These are phyloP conservation scores for Dryadula phaetusa DNA, from an alignment of 2,888 invertebrate species.

Conservation along the genomic window DNA sequence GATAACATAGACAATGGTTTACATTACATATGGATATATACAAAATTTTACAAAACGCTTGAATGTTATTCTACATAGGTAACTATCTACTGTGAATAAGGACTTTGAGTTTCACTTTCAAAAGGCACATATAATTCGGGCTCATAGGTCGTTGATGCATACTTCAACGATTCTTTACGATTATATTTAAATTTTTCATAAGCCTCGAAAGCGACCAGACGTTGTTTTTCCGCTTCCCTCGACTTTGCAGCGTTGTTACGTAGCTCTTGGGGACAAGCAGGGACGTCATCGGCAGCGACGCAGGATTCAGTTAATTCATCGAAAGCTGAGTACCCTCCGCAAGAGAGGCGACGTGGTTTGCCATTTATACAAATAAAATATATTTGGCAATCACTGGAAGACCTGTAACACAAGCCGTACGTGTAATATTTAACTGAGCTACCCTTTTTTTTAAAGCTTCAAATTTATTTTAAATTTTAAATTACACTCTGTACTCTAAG, in stretches of 20 bases:
- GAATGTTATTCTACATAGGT: not conserved
- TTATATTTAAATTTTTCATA: constrained; percentile 46
- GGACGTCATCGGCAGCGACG: constrained; percentile 91
- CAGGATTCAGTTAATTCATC: constrained; percentile 89
- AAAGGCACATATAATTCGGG: constrained; percentile 9
- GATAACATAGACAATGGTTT: constrained; percentile 20
- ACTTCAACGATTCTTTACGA: constrained; percentile 44
- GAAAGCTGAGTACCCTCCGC: constrained; percentile 91
- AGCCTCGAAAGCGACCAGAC: constrained; percentile 61
- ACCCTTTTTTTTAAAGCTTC: too few species aligned
- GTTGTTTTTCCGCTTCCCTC: constrained; percentile 62
- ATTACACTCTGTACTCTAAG: not conserved
- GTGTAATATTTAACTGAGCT: not conserved
- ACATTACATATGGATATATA: constrained; percentile 27
- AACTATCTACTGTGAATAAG: not conserved
- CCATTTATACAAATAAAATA: constrained; percentile 91
- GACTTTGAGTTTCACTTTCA: constrained; percentile 28
- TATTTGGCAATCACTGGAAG: constrained; percentile 88
- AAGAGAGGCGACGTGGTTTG: constrained; percentile 89
- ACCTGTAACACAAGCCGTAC: constrained; percentile 66
- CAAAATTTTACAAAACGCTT: constrained; percentile 7
- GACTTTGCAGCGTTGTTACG: constrained; percentile 59
- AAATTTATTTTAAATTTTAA: not conserved
- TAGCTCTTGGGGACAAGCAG: constrained; percentile 85
- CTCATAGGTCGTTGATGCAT: not conserved